Percentiles rank a stretch among this genome's conserved stretches.
Evolutionary conservation across 2,888 invertebrate species (phyloP).

Genomic region (Epirrita christyi): DNA sequence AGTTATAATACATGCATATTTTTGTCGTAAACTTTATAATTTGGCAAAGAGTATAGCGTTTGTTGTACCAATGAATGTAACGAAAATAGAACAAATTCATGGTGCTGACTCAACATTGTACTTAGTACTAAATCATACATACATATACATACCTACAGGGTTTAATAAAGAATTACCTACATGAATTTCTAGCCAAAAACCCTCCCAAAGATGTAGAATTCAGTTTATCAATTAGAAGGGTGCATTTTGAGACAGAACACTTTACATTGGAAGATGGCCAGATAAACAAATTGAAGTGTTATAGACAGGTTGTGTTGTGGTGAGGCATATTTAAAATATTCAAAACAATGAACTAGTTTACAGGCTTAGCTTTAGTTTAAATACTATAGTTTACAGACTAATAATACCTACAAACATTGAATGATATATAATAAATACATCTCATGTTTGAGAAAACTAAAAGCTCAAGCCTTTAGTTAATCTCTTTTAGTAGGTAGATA

Average conservation of each 20-base stretch:
- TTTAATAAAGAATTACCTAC: slow-evolving; percentile 16
- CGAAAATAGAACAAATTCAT: slow-evolving; percentile 76
- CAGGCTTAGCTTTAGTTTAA: no score
- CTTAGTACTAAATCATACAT: slow-evolving; percentile 42
- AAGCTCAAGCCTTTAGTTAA: no score
- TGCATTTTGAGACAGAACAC: slow-evolving; percentile 4
- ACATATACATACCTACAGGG: no score
- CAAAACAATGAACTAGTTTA: slow-evolving; percentile 38
- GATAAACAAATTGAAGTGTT: slow-evolving; percentile 50
- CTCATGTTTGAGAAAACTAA: no score
- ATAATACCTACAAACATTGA: no score
- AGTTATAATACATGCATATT: slow-evolving; percentile 62
- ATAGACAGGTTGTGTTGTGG: background rate
- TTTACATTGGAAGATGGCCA: slow-evolving; percentile 60
- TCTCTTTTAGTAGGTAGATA: no score
- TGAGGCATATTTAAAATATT: slow-evolving; percentile 4
- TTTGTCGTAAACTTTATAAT: slow-evolving; percentile 77
- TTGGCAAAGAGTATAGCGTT: slow-evolving; percentile 73
- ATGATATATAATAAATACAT: no score
- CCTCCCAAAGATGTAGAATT: background rate
- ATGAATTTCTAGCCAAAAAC: slow-evolving; percentile 2
- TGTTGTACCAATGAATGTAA: slow-evolving; percentile 66
- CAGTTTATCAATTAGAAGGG: background rate
- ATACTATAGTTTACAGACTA: background rate
- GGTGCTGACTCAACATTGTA: slow-evolving; percentile 63